phyloP scores from a whole-genome alignment of 2,888 invertebrate species.

The Tenthredo distinguenda region DNA sequence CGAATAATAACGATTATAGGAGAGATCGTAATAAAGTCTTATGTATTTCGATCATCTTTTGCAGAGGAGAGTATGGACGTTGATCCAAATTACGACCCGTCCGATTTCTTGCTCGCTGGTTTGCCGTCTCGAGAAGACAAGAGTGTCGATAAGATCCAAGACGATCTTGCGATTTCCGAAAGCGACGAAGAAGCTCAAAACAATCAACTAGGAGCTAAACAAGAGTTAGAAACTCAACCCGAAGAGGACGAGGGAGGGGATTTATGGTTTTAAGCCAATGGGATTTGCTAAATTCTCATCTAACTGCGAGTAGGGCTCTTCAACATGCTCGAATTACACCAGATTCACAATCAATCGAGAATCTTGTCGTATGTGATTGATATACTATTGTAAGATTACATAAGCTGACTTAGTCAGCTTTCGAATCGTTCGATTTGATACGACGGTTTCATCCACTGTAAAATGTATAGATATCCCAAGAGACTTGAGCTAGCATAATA shows the following conservation, averaged over 20 bases:
- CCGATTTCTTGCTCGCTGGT: conserved; percentile 87
- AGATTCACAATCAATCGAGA: conserved; percentile 1
- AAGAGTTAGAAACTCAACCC: conserved; percentile 66
- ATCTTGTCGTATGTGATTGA: conserved; percentile 19
- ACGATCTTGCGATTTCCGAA: conserved; percentile 88
- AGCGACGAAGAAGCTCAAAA: conserved; percentile 84
- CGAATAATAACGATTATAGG: background rate
- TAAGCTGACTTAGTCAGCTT: background rate
- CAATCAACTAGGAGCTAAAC: conserved; percentile 62
- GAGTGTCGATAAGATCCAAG: conserved; percentile 83
- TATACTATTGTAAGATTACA: background rate
- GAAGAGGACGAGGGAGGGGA: conserved; percentile 81
- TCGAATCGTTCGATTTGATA: background rate
- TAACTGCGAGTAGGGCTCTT: background rate
- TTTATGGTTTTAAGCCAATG: conserved; percentile 80
- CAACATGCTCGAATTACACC: background rate
- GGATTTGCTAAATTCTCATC: background rate
- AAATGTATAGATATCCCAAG: conserved; percentile 2
- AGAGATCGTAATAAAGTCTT: background rate
- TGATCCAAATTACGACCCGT: conserved; percentile 92
- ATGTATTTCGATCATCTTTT: conserved; percentile 60
- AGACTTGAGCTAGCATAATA: conserved; percentile 4
- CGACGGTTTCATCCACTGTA: background rate
- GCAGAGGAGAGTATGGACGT: conserved; percentile 87
- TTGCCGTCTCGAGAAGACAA: conserved; percentile 76